A percentile compares a stretch with the other conserved stretches of the same genome.
phyloP scores from a whole-genome alignment of 2,113 vertebrate genomes.

The Sinocyclocheilus grahami region DNA sequence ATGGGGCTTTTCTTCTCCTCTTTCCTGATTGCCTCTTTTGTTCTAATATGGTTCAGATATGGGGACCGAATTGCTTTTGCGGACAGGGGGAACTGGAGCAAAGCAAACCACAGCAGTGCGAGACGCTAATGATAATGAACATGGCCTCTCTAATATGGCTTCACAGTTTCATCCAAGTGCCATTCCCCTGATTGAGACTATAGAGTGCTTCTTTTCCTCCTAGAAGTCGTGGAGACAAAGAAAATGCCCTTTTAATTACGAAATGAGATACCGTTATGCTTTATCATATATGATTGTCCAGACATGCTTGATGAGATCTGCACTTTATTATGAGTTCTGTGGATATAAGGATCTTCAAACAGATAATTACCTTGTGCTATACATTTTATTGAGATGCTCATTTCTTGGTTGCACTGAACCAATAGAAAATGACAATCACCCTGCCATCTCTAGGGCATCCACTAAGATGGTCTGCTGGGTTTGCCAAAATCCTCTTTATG shows the following conservation, averaged over 20 bases:
- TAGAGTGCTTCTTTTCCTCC: constrained; percentile 19
- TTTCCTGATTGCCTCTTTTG: not conserved
- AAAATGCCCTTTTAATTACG: constrained; percentile 23
- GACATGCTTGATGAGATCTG: constrained; percentile 20
- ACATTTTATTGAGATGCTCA: not conserved
- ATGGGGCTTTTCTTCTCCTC: not conserved
- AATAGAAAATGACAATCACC: not conserved
- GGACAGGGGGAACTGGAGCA: not conserved
- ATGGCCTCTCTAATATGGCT: constrained; percentile 32
- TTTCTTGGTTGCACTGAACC: not conserved
- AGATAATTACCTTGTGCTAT: not conserved
- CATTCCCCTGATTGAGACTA: constrained; percentile 25
- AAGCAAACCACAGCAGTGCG: not conserved
- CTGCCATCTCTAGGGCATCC: not conserved
- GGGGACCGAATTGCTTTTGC: not conserved
- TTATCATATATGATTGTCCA: not conserved
- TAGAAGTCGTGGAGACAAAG: constrained; percentile 1
- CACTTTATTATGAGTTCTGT: not conserved
- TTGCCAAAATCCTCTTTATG: not conserved
- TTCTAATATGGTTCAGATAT: not conserved
- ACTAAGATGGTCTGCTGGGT: not conserved
- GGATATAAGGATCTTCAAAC: not conserved
- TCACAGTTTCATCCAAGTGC: constrained; percentile 32
- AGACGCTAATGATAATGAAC: constrained; percentile 50
- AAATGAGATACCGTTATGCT: not conserved